Percentiles rank a stretch among this genome's conserved stretches.
Conservation (phyloP, 92 coral and sea anemone species). For the Paragorgia papillata region DNA sequence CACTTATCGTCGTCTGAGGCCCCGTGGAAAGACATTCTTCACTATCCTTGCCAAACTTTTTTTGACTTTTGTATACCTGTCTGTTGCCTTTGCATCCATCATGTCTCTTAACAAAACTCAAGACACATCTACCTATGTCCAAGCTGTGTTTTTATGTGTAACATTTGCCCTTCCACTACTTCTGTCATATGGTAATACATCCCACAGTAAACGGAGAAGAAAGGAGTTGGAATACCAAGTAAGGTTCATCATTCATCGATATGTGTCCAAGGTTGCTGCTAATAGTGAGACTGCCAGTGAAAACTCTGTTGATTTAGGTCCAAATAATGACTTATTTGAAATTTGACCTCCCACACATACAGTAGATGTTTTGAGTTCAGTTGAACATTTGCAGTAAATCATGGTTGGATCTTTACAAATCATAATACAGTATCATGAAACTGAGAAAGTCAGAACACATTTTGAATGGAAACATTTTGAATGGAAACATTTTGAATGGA, state of each 20-base stretch:
- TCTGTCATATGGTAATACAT: neutral
- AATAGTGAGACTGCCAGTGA: neutral
- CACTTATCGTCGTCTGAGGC: constrained; percentile 36
- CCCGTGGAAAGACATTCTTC: constrained; percentile 38
- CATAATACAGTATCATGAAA: no score
- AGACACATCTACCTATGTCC: constrained; percentile 68
- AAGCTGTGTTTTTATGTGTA: constrained; percentile 58
- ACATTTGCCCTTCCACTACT: constrained; percentile 31
- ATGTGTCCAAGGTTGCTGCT: constrained; percentile 21
- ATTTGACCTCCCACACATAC: neutral
- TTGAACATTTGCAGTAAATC: no score
- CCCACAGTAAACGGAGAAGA: constrained; percentile 26
- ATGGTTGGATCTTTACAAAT: no score
- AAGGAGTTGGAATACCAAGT: constrained; percentile 47
- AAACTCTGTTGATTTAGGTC: neutral
- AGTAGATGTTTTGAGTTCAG: no score
- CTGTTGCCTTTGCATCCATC: constrained; percentile 75
- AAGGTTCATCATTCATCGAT: constrained; percentile 31
- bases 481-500: no score
- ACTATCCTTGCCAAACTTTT: constrained; percentile 12
- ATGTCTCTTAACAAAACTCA: constrained; percentile 72
- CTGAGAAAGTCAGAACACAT: no score
- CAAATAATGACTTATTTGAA: constrained; percentile 26
- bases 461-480: no score
- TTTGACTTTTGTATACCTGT: constrained; percentile 32